Evolutionary conservation across 2,888 invertebrate species (phyloP).

Genomic region (Notocelia uddmanniana): DNA sequence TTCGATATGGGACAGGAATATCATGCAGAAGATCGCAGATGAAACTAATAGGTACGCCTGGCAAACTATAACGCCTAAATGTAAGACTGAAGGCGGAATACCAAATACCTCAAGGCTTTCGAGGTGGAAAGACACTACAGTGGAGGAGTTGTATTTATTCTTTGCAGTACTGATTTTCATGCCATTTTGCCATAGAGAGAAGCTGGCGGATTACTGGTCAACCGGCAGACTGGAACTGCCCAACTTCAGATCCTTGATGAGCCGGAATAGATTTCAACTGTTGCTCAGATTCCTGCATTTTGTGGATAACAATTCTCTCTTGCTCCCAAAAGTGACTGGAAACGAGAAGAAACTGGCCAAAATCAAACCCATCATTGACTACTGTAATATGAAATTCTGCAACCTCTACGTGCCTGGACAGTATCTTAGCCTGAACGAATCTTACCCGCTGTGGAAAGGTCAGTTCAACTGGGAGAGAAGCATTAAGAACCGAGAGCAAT

Average conservation of each 20-base stretch:
- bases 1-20: constrained; percentile 40
- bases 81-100: constrained; percentile 43
- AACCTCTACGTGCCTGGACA: constrained; percentile 37
- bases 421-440: constrained; percentile 41
- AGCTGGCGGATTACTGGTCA: constrained; percentile 39
- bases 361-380: constrained; percentile 44
- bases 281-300: constrained; percentile 42
- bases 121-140: constrained; percentile 40
- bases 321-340: constrained; percentile 34
- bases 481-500: constrained; percentile 39
- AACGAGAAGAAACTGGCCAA: constrained; percentile 44
- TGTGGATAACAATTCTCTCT: constrained; percentile 35
- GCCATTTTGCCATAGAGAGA: constrained; percentile 40
- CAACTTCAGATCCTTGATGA: constrained; percentile 41
- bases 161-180: constrained; percentile 41
- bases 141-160: constrained; percentile 44
- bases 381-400: constrained; percentile 42
- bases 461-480: constrained; percentile 42
- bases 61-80: constrained; percentile 43
- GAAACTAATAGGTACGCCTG: constrained; percentile 46
- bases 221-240: constrained; percentile 32
- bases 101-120: constrained; percentile 37
- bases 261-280: constrained; percentile 39
- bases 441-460: constrained; percentile 40
- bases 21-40: constrained; percentile 45